These are phyloP conservation scores for Brachyhypopomus occidentalis DNA, from an alignment of 2,113 vertebrate species.

Conservation along the genomic window DNA sequence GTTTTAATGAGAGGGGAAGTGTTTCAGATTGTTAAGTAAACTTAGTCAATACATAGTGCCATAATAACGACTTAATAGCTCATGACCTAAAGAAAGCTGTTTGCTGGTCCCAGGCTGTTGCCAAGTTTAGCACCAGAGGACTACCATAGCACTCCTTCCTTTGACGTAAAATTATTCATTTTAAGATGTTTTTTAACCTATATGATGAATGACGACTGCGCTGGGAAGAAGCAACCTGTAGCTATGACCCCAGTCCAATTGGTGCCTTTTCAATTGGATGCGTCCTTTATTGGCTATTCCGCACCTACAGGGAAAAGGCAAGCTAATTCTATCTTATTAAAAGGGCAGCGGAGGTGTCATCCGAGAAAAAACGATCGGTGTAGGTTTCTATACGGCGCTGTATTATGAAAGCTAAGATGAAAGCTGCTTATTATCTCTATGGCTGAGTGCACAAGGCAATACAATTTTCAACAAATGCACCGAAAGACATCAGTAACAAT, in stretches of 20 bases:
- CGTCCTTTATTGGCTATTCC: neutral
- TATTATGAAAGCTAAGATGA: neutral
- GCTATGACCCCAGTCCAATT: neutral
- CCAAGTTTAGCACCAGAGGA: neutral
- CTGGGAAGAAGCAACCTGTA: too few species aligned
- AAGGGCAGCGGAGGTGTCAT: neutral
- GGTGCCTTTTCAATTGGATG: neutral
- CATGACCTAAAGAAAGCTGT: neutral
- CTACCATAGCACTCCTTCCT: neutral
- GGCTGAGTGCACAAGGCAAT: neutral
- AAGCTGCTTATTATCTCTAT: neutral
- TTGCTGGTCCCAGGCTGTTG: neutral
- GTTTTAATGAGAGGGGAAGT: neutral
- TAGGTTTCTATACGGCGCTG: neutral
- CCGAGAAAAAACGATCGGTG: neutral
- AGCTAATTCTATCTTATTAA: slow-evolving; percentile 2
- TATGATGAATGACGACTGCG: too few species aligned
- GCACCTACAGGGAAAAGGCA: neutral
- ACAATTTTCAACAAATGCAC: slow-evolving; percentile 7
- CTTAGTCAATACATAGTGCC: neutral
- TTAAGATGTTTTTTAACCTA: too few species aligned
- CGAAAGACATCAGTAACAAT: too few species aligned
- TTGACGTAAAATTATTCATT: neutral
- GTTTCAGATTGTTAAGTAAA: neutral
- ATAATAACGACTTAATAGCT: neutral